A percentile compares a stretch with the other conserved stretches of the same genome.
Conservation (phyloP, 2,113 vertebrate genomes). For the Himantopus leucocephalus region DNA sequence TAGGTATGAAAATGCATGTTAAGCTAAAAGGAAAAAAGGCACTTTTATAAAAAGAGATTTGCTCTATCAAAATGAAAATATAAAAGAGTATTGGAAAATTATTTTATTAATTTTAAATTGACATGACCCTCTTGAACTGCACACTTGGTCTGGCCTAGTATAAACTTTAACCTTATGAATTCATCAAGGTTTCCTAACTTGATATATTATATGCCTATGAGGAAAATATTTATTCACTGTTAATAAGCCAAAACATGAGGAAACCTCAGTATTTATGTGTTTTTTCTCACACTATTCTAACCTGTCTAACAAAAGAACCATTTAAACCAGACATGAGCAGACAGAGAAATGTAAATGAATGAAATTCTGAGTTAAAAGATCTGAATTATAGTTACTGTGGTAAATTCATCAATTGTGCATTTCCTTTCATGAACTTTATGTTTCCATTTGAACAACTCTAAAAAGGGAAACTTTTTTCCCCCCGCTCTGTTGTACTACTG, state of each 20-base stretch:
- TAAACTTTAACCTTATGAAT: background rate
- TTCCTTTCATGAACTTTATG: background rate
- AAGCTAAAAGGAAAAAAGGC: background rate
- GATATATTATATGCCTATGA: background rate
- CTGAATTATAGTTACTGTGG: background rate
- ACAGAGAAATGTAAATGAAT: background rate
- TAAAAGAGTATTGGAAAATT: background rate
- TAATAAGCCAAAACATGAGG: background rate
- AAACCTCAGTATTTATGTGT: background rate
- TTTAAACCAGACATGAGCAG: background rate
- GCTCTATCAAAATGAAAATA: background rate
- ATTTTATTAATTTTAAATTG: background rate
- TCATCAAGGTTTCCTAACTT: background rate
- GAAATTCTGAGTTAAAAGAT: background rate
- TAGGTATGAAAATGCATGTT: background rate
- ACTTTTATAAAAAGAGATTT: background rate
- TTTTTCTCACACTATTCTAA: background rate
- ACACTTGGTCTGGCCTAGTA: background rate
- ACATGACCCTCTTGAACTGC: background rate
- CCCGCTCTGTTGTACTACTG: background rate
- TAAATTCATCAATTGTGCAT: background rate
- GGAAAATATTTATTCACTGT: background rate
- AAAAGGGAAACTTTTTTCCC: background rate
- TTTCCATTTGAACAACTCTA: background rate
- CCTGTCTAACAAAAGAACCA: background rate